Evolutionary conservation across 2,113 vertebrate genomes (phyloP), one percentile per base, ranked within the genome.

Genomic region (Odobenus rosmarus): DNA sequence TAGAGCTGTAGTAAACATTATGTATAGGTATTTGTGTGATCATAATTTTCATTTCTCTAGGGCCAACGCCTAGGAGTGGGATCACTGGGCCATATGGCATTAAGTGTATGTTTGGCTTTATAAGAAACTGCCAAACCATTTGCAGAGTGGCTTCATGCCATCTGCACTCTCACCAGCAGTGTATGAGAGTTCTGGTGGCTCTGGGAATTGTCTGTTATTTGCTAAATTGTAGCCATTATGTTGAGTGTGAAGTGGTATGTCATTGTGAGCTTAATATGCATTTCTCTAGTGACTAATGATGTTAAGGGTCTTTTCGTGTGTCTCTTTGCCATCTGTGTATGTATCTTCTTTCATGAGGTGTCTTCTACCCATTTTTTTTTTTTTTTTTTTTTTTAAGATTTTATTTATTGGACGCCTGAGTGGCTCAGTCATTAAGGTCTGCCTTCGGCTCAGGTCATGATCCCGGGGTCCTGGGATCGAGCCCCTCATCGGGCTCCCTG

Each of bases 21-120:
- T 1, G 0, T 42, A 23, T 6, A 92, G 59, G 42, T 83, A 28
- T 71, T 67, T 69, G 59, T 39, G 12, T 69, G 69, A 33, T 62
- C 31, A 36, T 87, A 83, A 55, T 91, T 93, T 91, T 93, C 42
- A 42, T 93, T 95, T 93, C 81, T 82, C 33, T 86, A 36, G 55
- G 62, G 46, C 69, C 87, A 4, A 61, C 46, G 53, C 24, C n/a
- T 46, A n/a, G 15, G 51, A 74, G 18, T 81, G 23, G 42, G 81
- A 46, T 74, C 81, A 71, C 33, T 15, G 39, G 64, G 39, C 39
- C 57, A n/a, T 51, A 19, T 46, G 24, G 42, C 42, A 64, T 8
- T 31, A 67, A 76, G 18, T 67, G 16, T 84, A 77, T 89, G 24
- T 84, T 88, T 88, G 49, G 71, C 24, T 77, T 49, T 72, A 62